These are phyloP conservation scores for Coregonus sp. DNA, from an alignment of 2,797 vertebrate genomes.

Conservation along the genomic window DNA sequence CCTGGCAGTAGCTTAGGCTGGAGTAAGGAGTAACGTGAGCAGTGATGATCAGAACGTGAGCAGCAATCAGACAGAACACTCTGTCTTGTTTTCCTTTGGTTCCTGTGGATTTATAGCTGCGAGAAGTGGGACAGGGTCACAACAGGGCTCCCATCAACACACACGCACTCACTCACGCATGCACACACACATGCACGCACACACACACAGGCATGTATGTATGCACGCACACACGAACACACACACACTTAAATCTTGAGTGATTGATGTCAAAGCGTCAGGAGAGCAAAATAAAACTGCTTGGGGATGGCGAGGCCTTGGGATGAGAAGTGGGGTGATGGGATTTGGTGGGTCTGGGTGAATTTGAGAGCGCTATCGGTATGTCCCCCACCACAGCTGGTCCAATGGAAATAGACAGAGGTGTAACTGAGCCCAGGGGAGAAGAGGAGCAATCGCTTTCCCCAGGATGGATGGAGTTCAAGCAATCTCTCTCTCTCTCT, in stretches of 20 bases:
- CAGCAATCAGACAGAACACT: constrained; percentile 8
- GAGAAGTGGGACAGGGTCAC: constrained; percentile 26
- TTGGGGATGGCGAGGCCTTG: not conserved
- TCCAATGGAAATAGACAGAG: constrained; percentile 72
- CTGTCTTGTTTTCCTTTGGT: constrained; percentile 15
- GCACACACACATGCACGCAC: not conserved
- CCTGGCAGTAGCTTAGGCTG: not conserved
- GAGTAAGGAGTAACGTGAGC: not conserved
- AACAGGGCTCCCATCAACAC: constrained; percentile 20
- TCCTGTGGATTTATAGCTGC: constrained; percentile 36
- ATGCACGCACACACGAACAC: constrained; percentile 5
- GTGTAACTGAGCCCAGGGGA: constrained; percentile 63
- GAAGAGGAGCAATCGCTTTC: constrained; percentile 39
- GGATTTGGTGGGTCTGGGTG: constrained; percentile 17
- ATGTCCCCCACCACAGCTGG: constrained; percentile 63
- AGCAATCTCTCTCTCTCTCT: not conserved
- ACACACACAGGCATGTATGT: not conserved
- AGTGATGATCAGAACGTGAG: not conserved
- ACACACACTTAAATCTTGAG: constrained; percentile 26
- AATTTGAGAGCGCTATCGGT: constrained; percentile 64
- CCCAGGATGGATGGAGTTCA: constrained; percentile 11
- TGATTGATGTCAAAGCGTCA: constrained; percentile 33
- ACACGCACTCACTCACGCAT: constrained; percentile 25
- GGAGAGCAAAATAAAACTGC: constrained; percentile 28
- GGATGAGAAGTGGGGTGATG: constrained; percentile 17